Percentiles rank a stretch among this genome's conserved stretches.
Evolutionary conservation across 2,888 invertebrate species (phyloP).

Genomic region (Drosophila cyrtoloma): DNA sequence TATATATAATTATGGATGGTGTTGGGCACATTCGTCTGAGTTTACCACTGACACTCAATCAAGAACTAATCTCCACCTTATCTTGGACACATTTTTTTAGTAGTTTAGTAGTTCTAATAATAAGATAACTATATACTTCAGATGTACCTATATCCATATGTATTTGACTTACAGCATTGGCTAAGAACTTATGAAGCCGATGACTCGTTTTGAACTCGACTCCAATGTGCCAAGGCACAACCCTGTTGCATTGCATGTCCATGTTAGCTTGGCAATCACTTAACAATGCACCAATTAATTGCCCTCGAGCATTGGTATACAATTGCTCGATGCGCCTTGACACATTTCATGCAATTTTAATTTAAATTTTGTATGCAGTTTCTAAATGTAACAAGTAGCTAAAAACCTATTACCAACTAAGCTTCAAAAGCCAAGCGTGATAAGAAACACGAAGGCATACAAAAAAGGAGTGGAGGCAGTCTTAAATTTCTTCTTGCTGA

Average conservation of each 20-base stretch:
- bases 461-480: not conserved
- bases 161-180: not conserved
- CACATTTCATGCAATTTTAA: constrained; percentile 25
- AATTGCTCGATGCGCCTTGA: constrained; percentile 27
- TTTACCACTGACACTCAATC: not conserved
- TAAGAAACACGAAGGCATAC: not conserved
- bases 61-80: not conserved
- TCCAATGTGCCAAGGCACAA: not conserved
- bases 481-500: not conserved
- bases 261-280: constrained; percentile 12
- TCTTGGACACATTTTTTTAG: not conserved
- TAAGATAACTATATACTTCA: not conserved
- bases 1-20: not conserved
- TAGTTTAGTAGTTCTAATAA: not conserved
- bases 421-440: not conserved
- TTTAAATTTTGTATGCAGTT: constrained; percentile 20
- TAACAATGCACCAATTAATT: constrained; percentile 28
- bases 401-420: constrained; percentile 4
- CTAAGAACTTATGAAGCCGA: not conserved
- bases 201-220: not conserved
- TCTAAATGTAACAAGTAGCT: constrained; percentile 10
- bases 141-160: not conserved
- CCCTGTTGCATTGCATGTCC: constrained; percentile 13
- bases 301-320: constrained; percentile 4
- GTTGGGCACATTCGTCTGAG: not conserved